Conservation (phyloP, 2,888 invertebrate genomes). For the Andrena bicolor region DNA sequence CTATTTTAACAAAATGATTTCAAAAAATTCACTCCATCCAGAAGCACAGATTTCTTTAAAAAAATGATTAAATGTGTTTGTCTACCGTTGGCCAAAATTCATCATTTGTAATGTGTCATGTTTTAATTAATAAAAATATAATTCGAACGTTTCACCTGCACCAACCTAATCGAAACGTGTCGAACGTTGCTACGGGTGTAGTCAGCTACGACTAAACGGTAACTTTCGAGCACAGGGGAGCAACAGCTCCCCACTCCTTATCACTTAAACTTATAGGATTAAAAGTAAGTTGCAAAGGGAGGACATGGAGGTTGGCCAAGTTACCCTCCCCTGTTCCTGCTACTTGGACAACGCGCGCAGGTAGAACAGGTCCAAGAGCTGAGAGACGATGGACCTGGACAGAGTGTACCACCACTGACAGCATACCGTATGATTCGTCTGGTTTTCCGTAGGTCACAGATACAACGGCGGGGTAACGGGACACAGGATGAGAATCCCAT, state of each 20-base stretch:
- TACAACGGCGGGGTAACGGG: conserved; percentile 48
- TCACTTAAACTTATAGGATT: conserved; percentile 35
- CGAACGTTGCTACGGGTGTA: not conserved
- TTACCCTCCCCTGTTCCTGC: not conserved
- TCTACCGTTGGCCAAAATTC: no score
- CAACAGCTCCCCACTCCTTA: conserved; percentile 38
- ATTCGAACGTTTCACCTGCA: no score
- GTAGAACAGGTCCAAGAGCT: conserved; percentile 14
- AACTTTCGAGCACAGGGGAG: conserved; percentile 23
- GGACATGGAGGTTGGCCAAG: conserved; percentile 24
- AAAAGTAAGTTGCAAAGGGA: conserved; percentile 45
- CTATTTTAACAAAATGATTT: no score
- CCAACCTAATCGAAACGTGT: not conserved
- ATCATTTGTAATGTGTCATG: no score
- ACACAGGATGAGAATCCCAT: conserved; percentile 71
- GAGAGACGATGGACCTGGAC: not conserved
- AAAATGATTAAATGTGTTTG: no score
- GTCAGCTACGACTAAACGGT: conserved; percentile 12
- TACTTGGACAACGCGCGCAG: conserved; percentile 9
- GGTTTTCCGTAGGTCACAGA: conserved; percentile 50
- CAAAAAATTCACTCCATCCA: no score
- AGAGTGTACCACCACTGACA: not conserved
- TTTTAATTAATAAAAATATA: no score
- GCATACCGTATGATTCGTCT: conserved; percentile 16
- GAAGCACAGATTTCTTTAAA: no score